Percentiles rank a stretch among this genome's conserved stretches.
phyloP scores from a whole-genome alignment of 2,113 vertebrate species.

The Rhinoptilus africanus region DNA sequence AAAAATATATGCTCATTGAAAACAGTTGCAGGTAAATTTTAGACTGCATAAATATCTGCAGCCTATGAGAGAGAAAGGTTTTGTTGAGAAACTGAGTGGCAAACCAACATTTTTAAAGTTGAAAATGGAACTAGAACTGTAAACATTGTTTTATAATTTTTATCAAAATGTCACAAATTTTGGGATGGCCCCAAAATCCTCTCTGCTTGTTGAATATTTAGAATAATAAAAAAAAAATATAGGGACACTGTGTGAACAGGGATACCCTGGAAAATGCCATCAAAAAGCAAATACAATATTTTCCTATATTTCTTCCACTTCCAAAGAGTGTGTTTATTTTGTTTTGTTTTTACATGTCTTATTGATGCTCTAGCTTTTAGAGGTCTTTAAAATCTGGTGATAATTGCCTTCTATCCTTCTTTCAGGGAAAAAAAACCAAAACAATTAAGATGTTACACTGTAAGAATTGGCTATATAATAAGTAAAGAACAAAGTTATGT shows the following conservation, averaged over 20 bases:
- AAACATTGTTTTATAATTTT: background rate
- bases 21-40: background rate
- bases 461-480: background rate
- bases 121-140: background rate
- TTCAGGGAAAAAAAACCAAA: background rate
- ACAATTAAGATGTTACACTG: rapidly evolving
- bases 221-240: background rate
- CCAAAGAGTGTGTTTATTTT: background rate
- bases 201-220: background rate
- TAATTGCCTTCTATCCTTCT: background rate
- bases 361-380: background rate
- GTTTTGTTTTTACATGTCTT: background rate
- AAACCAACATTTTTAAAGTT: background rate
- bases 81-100: background rate
- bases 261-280: background rate
- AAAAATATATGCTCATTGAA: background rate
- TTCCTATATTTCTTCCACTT: background rate
- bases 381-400: background rate
- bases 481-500: background rate
- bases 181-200: background rate
- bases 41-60: background rate
- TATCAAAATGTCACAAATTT: background rate
- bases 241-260: background rate
- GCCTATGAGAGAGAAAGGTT: background rate
- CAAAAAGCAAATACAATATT: background rate